Base-by-base conservation (phyloP, 2,888 invertebrate species). In the Argyra leucocephala region DNA sequence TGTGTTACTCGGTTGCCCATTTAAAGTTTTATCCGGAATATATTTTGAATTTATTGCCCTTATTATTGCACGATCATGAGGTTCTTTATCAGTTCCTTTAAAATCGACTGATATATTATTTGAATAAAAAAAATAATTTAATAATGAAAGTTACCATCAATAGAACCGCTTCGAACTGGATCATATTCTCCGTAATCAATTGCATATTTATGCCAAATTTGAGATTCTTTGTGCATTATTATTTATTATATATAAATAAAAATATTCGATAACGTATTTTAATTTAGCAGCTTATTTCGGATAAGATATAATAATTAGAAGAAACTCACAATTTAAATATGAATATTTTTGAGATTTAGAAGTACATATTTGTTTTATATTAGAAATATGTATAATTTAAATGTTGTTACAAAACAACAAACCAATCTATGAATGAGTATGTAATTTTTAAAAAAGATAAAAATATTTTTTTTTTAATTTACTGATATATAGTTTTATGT, bases 91-190 rank as follows among this genome's bases (percentile, higher is more conserved):
- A 0, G 91, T 93, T 9, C 82, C 83, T 83, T 22, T 22, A 22
- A 31, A 21, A 26, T 63, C 7, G 22, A 57, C 5, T 48, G 2
- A 31, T 31, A 31, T n/a, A 9, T n/a, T 57, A 21, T 22, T 58
- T 22, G 22, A 58, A 58, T 9, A 22, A 58, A 21, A 58, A 58
- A 22, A 21, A 22, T 10, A 61, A 22, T 62, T 62, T 31, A 48
- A 26, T 57, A 60, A 18, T 2, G 7, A 7, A 24, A 62, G 74
- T 71, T 71, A 72, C 92, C 89, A 80, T 94, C 93, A 62, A 93
- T 93, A 66, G 93, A 93, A 9, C 91, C 93, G 66, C 89, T 87
- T 81, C 88, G 87, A 64, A 93, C 81, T 0, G 93, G 91, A 77
- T 93, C 86, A 74, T 93, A 93, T 31, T 61, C 61, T 6, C 48